These are phyloP conservation scores for Tauraco hartlaubi DNA, from an alignment of 2,797 vertebrate species.

Conservation along the genomic window DNA sequence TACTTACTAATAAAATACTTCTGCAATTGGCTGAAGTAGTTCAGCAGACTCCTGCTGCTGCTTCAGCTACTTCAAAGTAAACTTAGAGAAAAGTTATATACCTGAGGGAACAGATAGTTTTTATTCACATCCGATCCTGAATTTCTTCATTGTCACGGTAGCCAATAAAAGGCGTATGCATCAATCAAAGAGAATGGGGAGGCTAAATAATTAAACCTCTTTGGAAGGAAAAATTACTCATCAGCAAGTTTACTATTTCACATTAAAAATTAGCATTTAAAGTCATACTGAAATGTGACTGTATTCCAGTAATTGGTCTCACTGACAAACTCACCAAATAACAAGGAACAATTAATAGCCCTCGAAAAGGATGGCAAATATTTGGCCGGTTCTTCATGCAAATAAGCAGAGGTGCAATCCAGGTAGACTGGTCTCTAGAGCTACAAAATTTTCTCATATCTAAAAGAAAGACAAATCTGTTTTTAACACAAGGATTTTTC, in stretches of 20 bases:
- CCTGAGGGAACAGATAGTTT: not conserved
- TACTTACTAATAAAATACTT: not conserved
- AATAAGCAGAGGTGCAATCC: not conserved
- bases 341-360: not conserved
- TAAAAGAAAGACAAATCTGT: not conserved
- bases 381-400: not conserved
- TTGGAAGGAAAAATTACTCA: conserved; percentile 30
- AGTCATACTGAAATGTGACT: not conserved
- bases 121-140: not conserved
- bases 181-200: not conserved
- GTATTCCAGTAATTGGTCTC: not conserved
- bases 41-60: not conserved
- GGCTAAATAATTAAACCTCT: conserved; percentile 33
- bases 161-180: not conserved
- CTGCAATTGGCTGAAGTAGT: not conserved
- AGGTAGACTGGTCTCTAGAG: not conserved
- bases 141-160: not conserved
- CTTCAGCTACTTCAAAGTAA: conserved; percentile 25
- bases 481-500: not conserved
- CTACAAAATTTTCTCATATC: not conserved
- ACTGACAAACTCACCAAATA: not conserved
- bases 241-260: conserved; percentile 17
- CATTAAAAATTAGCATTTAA: conserved; percentile 7
- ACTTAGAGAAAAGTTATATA: not conserved
- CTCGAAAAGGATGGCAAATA: not conserved